Conservation (phyloP, 2,113 vertebrate species). For the Rhinolophus ferrumequinum region DNA sequence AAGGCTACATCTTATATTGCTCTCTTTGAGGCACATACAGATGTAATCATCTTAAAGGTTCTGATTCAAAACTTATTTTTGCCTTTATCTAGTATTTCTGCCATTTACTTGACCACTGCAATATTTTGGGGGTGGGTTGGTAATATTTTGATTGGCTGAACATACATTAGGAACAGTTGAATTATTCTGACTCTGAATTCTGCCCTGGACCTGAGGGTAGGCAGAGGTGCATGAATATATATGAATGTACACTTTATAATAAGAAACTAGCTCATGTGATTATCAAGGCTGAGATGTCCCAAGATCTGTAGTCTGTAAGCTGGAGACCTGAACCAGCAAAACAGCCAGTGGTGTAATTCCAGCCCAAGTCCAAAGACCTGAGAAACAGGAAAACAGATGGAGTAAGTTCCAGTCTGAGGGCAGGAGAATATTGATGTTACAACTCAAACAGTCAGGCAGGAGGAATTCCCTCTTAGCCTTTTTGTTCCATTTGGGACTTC, state of each 20-base stretch:
- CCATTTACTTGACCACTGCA: neutral
- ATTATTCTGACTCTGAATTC: neutral
- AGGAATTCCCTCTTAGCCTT: neutral
- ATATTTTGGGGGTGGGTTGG: neutral
- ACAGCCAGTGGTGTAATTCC: neutral
- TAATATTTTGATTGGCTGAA: neutral
- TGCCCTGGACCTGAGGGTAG: neutral
- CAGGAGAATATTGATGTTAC: neutral
- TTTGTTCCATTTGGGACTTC: neutral
- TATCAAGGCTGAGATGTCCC: neutral
- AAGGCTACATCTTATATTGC: neutral
- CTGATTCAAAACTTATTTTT: neutral
- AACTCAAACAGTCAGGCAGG: neutral
- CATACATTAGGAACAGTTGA: neutral
- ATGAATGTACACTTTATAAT: neutral
- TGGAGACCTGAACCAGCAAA: neutral
- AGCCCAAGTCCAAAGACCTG: neutral
- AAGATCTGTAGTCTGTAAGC: neutral
- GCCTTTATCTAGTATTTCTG: neutral
- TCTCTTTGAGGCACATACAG: neutral
- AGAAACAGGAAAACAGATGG: neutral
- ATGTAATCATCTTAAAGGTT: neutral
- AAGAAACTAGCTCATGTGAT: neutral
- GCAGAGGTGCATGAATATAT: neutral
- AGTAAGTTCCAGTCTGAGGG: neutral